phyloP scores from a whole-genome alignment of 2,797 vertebrate genomes.

The Chloroceryle amazona region DNA sequence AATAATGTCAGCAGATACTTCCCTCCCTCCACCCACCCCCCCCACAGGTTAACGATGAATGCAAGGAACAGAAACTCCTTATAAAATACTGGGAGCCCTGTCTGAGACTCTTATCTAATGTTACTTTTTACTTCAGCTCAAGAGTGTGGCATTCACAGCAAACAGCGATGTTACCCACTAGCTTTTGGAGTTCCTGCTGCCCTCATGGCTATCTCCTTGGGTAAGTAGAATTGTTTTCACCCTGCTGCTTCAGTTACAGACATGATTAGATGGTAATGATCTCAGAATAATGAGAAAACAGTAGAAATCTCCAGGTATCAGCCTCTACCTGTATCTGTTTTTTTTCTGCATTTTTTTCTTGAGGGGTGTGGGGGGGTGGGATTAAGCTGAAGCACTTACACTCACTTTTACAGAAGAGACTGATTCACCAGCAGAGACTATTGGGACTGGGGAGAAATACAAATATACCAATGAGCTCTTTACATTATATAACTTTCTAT shows the following conservation, averaged over 20 bases:
- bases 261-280: neutral
- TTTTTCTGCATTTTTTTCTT: neutral
- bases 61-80: neutral
- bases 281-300: neutral
- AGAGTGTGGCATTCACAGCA: slow-evolving; percentile 87
- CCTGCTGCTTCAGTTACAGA: neutral
- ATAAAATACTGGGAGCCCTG: neutral
- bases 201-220: slow-evolving; percentile 90
- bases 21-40: no score
- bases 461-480: neutral
- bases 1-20: neutral
- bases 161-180: slow-evolving; percentile 91
- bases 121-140: slow-evolving; percentile 82
- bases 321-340: neutral
- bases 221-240: slow-evolving; percentile 81
- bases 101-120: neutral
- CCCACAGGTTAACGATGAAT: neutral
- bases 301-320: neutral
- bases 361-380: rapidly evolving
- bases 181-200: slow-evolving; percentile 94
- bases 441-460: neutral
- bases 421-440: neutral
- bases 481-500: neutral
- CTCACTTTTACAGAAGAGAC: neutral
- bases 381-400: neutral